Evolutionary conservation across 2,113 vertebrate species (phyloP), one percentile per base, ranked within the genome.

Genomic region (Lophochroa leadbeateri): DNA sequence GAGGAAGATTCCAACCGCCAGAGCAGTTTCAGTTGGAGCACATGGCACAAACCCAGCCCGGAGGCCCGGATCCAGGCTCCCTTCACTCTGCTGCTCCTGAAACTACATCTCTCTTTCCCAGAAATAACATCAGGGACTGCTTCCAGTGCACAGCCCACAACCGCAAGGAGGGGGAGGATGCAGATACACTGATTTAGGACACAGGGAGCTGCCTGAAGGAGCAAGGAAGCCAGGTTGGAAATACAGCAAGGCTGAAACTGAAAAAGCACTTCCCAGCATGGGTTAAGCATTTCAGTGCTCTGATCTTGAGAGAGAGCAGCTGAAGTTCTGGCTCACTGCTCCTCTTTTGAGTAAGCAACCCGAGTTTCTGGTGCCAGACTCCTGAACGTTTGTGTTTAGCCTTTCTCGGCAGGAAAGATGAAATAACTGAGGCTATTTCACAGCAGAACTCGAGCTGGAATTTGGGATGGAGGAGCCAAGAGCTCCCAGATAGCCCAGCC

Each of bases 351-450:
- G 92, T 35, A 63, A 90, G 79, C 82, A 46, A 68, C 25, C 64
- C 1, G 8, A 71, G 77, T 13, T 52, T 43, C 70, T 80, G 1
- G 46, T 86, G 96, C 92, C 95, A 95, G 83, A 95, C 86, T 91
- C 88, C 92, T 37, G 69, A 87, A 24, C 4, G 9, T 20, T 80
- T 82, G 58, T 82, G 83, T 91, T 97, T 70, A 92, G 86, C 88
- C 75, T 81, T 95, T 94, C 87, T 95, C 83, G 4, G 67, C 92
- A 94, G 93, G 65, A 49, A 92, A 76, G 65, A 92, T 43, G 78
- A 85, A 94, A 88, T 23, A 89, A 78, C 74, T 5, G 70, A 82
- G 72, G 82, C 78, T 71, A 35, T 88, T 95, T 92, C 12, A 2
- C 88, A 70, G 92, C 85, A 94, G 58, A 92, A 74, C 57, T 57